phyloP scores from a whole-genome alignment of 2,888 invertebrate species.

The Rhyacophila evoluta region DNA sequence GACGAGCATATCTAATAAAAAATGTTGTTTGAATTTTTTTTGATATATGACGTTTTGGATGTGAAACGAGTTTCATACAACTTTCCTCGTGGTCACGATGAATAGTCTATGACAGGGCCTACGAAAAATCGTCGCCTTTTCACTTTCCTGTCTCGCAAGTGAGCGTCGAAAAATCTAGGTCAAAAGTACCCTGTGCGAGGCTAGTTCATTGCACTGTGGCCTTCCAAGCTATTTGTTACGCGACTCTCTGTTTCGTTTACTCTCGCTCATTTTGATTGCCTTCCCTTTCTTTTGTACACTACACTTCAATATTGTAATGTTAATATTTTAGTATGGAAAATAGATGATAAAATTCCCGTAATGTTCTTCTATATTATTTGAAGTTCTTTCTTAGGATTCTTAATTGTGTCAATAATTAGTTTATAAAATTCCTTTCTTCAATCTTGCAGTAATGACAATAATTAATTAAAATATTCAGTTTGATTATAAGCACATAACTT shows the following conservation, averaged over 20 bases:
- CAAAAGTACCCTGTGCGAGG: constrained; percentile 65
- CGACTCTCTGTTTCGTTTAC: constrained; percentile 60
- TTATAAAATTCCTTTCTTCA: too few species aligned
- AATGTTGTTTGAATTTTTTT: constrained; percentile 48
- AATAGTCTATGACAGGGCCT: constrained; percentile 31
- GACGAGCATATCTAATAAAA: neutral
- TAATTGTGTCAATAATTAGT: too few species aligned
- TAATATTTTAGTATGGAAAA: too few species aligned
- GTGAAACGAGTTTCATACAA: neutral
- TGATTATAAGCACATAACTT: too few species aligned
- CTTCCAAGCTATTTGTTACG: constrained; percentile 64
- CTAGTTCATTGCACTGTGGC: constrained; percentile 74
- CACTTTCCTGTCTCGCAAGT: constrained; percentile 58
- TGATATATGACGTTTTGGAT: constrained; percentile 26
- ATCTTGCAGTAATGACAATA: too few species aligned
- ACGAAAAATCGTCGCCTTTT: constrained; percentile 49
- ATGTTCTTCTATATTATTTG: too few species aligned
- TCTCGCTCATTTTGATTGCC: constrained; percentile 54
- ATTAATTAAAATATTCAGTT: too few species aligned
- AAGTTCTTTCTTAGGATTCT: too few species aligned
- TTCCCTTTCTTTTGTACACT: constrained; percentile 8
- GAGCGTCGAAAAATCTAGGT: constrained; percentile 59
- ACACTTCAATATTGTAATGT: neutral
- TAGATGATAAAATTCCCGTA: too few species aligned
- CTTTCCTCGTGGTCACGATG: constrained; percentile 34